Conservation (phyloP, 2,113 vertebrate species). For the Pycnonotus jocosus region DNA sequence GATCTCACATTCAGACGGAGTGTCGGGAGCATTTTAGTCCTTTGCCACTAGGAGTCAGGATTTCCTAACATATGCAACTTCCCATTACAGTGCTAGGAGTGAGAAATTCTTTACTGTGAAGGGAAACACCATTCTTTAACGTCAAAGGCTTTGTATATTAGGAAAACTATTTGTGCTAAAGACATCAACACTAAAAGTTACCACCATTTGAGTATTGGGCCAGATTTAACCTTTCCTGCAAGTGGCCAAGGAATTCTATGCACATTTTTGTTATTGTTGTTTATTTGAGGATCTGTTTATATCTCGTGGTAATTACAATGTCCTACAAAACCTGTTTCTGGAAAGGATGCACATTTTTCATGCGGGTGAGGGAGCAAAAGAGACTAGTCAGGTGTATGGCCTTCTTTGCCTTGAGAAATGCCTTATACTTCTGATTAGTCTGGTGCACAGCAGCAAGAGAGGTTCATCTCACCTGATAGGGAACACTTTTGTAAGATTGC, state of each 20-base stretch:
- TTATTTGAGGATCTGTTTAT: background rate
- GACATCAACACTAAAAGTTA: background rate
- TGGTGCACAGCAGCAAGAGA: background rate
- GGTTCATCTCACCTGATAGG: background rate
- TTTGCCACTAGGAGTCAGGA: conserved; percentile 40
- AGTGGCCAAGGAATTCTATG: background rate
- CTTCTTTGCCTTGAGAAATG: background rate
- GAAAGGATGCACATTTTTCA: fast-evolving
- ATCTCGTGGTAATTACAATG: background rate
- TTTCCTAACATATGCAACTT: background rate
- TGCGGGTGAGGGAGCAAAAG: background rate
- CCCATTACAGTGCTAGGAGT: background rate
- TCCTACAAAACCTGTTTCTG: background rate
- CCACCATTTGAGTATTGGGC: background rate
- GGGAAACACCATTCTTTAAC: background rate
- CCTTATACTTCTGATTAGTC: background rate
- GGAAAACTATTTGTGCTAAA: background rate
- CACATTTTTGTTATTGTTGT: background rate
- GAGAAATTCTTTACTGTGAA: background rate
- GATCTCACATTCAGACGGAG: background rate
- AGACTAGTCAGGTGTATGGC: background rate
- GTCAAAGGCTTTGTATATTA: background rate
- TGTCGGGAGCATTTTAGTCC: background rate
- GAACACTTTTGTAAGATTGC: background rate
- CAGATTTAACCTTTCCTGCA: background rate